Conservation (phyloP, 1,140 invertebrate species). For the Aphis gossypii region DNA sequence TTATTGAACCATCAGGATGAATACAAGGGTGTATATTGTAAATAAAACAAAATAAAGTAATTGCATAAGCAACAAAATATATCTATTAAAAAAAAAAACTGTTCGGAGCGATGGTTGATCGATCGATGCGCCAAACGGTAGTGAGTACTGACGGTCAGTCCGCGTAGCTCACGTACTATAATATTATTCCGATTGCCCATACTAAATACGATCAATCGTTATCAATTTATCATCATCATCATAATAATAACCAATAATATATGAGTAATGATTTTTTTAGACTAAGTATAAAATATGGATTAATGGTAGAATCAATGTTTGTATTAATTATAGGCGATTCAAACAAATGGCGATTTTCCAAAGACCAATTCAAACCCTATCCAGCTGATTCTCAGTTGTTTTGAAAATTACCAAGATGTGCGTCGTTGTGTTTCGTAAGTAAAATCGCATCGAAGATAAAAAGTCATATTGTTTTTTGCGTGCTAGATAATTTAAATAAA, state of each 20-base stretch:
- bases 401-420: slow-evolving; percentile 6
- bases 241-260: background rate
- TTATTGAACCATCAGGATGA: background rate
- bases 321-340: slow-evolving; percentile 51
- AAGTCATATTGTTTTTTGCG: background rate
- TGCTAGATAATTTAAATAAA: background rate
- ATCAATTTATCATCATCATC: background rate
- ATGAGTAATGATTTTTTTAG: background rate
- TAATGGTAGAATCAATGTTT: slow-evolving; percentile 36
- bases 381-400: slow-evolving; percentile 49
- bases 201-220: background rate
- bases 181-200: background rate
- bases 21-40: background rate
- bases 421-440: slow-evolving; percentile 34
- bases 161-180: background rate
- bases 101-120: background rate
- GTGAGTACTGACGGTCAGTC: background rate
- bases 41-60: background rate
- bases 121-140: background rate
- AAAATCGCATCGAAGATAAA: background rate
- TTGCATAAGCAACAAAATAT: background rate
- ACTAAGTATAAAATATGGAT: background rate
- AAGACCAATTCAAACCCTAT: slow-evolving; percentile 56
- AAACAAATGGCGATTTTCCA: slow-evolving; percentile 55
- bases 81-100: background rate